A percentile compares a stretch with the other conserved stretches of the same genome.
These are phyloP conservation scores for Prunella fulvescens DNA, from an alignment of 2,113 vertebrate species.

Conservation along the genomic window DNA sequence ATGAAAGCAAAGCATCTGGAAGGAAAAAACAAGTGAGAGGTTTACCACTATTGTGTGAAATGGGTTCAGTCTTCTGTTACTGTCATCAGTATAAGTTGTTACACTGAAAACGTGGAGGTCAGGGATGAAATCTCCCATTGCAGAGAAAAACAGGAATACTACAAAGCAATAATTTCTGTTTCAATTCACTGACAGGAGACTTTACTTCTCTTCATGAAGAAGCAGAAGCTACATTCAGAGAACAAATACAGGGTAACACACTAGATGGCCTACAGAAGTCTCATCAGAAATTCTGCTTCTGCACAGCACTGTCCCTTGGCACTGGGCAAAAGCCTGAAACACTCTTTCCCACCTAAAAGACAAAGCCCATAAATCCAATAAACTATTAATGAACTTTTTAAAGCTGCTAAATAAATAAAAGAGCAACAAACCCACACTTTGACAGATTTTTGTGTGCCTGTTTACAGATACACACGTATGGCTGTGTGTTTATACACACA, in stretches of 20 bases:
- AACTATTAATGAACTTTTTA: not conserved
- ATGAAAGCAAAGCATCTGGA: not conserved
- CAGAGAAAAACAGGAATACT: not conserved
- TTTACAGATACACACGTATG: not conserved
- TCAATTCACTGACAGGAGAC: not conserved
- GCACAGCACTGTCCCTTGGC: not conserved
- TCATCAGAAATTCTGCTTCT: not conserved
- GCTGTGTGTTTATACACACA: not conserved
- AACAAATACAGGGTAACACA: not conserved
- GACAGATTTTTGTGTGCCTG: not conserved
- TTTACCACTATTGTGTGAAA: not conserved
- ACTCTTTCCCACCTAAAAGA: not conserved
- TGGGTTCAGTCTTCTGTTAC: not conserved
- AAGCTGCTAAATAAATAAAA: not conserved
- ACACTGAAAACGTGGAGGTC: not conserved
- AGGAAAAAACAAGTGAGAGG: not conserved
- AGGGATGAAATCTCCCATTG: not conserved
- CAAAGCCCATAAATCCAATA: not conserved
- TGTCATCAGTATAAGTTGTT: not conserved
- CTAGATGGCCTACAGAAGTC: not conserved
- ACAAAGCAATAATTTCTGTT: not conserved
- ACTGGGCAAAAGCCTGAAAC: not conserved
- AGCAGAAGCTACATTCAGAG: not conserved
- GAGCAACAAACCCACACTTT: not conserved
- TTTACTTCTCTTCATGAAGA: not conserved